Evolutionary conservation across 2,888 invertebrate genomes (phyloP).

Genomic region (Ophioninae sp.): DNA sequence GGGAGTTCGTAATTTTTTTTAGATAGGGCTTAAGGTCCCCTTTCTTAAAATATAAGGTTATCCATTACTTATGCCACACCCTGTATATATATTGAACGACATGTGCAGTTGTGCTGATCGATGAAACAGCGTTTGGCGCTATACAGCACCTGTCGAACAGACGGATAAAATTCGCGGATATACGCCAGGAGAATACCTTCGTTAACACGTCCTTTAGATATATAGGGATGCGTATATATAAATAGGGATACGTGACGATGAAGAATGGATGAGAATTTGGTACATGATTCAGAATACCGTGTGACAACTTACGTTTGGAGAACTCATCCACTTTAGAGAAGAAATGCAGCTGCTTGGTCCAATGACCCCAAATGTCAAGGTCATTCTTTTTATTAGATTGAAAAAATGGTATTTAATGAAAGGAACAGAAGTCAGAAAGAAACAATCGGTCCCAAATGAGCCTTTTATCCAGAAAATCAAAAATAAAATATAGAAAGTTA

Average conservation of each 20-base stretch:
- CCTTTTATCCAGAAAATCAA: too few relatives aligned
- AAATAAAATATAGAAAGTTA: neutral
- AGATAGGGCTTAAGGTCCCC: too few relatives aligned
- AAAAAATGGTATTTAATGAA: too few relatives aligned
- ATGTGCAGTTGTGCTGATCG: constrained; percentile 26
- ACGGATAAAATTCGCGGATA: constrained; percentile 41
- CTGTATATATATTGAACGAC: constrained; percentile 6
- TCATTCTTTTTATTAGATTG: too few relatives aligned
- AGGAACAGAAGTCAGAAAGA: too few relatives aligned
- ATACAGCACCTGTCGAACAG: constrained; percentile 40
- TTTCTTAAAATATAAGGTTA: too few relatives aligned
- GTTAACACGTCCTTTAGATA: constrained; percentile 37
- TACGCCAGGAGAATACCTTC: constrained; percentile 49
- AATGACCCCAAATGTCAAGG: neutral
- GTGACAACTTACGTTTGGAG: neutral
- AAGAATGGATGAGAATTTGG: constrained; percentile 4
- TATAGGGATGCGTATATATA: neutral
- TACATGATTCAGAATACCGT: neutral
- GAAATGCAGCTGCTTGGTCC: neutral
- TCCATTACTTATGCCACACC: too few relatives aligned
- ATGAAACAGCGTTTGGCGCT: constrained; percentile 35
- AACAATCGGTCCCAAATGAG: too few relatives aligned
- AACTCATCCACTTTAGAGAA: neutral
- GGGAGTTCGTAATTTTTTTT: too few relatives aligned
- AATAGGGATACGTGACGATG: neutral